phyloP scores from a whole-genome alignment of 2,888 invertebrate species.

The Hydroisotoma schaefferi region DNA sequence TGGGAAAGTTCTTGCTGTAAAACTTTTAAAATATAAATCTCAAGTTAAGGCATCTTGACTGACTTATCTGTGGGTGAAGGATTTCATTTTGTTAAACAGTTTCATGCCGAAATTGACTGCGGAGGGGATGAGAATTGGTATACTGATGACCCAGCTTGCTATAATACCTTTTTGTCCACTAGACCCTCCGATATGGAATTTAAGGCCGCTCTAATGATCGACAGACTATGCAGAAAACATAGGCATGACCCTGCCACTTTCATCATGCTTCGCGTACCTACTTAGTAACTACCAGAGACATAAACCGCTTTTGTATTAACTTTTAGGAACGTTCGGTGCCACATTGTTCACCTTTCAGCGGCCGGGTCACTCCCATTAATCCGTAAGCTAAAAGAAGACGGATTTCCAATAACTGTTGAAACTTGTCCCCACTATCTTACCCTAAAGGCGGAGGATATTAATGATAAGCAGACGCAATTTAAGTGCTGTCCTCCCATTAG shows the following conservation, averaged over 20 bases:
- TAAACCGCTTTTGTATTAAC: slow-evolving; percentile 11
- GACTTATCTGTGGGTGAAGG: not conserved
- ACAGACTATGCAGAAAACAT: slow-evolving; percentile 59
- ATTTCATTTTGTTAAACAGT: slow-evolving; percentile 56
- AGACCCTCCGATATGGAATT: slow-evolving; percentile 67
- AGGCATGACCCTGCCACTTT: no score
- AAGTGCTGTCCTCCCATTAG: slow-evolving; percentile 72
- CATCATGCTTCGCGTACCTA: no score
- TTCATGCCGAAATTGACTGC: slow-evolving; percentile 66
- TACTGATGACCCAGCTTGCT: slow-evolving; percentile 59
- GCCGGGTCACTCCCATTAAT: slow-evolving; percentile 61
- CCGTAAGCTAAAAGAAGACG: slow-evolving; percentile 57
- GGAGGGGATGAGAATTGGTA: slow-evolving; percentile 27
- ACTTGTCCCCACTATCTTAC: slow-evolving; percentile 71
- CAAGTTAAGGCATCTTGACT: slow-evolving; percentile 11
- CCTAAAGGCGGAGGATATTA: slow-evolving; percentile 63
- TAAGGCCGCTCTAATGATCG: slow-evolving; percentile 62
- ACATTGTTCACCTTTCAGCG: slow-evolving; percentile 67
- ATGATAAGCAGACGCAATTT: slow-evolving; percentile 63
- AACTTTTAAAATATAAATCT: slow-evolving; percentile 38
- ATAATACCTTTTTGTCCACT: slow-evolving; percentile 62
- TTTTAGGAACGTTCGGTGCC: slow-evolving; percentile 58
- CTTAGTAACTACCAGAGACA: no score
- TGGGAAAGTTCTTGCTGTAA: slow-evolving; percentile 64
- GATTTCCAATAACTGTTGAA: slow-evolving; percentile 63